Evolutionary conservation across 2,888 invertebrate genomes (phyloP).

Genomic region (Sisyra nigra): DNA sequence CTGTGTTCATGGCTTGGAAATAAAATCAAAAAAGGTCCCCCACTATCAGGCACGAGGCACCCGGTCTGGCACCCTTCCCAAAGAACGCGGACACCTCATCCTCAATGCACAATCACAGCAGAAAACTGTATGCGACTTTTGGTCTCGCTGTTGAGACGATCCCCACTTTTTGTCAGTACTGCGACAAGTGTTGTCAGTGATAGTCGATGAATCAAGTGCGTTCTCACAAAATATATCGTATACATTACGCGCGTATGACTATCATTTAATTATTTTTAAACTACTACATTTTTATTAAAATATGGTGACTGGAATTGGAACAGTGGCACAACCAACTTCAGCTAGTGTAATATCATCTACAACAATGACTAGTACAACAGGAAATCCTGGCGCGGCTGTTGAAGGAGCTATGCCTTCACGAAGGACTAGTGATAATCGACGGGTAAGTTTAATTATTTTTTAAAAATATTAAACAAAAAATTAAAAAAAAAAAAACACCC

Average conservation of each 20-base stretch:
- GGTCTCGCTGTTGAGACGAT: too few species aligned
- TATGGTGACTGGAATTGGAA: slow-evolving; percentile 8
- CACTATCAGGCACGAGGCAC: not conserved
- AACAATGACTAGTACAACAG: slow-evolving; percentile 4
- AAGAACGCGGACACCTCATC: too few species aligned
- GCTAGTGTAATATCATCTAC: slow-evolving; percentile 8
- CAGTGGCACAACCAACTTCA: slow-evolving; percentile 5
- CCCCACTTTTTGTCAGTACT: slow-evolving; percentile 1
- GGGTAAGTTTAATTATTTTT: slow-evolving; percentile 5
- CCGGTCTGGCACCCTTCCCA: slow-evolving; percentile 2
- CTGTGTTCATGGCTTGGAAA: too few species aligned
- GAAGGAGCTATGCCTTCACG: slow-evolving; percentile 6
- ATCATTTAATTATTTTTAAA: not conserved
- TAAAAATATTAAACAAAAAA: not conserved
- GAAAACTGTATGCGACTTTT: too few species aligned
- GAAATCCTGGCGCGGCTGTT: slow-evolving; percentile 2
- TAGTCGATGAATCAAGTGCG: not conserved
- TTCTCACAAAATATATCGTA: not conserved
- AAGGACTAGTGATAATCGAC: slow-evolving; percentile 6
- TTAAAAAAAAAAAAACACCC: not conserved
- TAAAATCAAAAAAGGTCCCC: not conserved
- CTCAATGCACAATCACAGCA: too few species aligned
- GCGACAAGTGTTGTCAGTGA: slow-evolving; percentile 3
- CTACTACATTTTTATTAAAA: slow-evolving; percentile 1
- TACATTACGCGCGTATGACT: not conserved